Percentiles rank a stretch among this genome's conserved stretches.
phyloP scores from a whole-genome alignment of 2,888 invertebrate species.

The Epinotia demarniana region DNA sequence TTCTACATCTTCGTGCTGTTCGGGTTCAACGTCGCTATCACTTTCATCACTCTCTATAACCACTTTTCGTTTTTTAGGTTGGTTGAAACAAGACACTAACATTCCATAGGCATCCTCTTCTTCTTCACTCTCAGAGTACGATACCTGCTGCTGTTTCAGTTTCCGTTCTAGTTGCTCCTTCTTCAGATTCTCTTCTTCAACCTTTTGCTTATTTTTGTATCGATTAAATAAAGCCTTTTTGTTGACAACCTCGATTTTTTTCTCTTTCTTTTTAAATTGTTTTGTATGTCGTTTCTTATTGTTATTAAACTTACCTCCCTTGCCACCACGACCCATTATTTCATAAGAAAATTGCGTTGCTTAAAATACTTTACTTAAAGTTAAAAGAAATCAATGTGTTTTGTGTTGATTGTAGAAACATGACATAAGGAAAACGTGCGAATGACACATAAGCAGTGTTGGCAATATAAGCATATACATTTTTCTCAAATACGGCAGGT shows the following conservation, averaged over 20 bases:
- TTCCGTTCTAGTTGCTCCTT: constrained; percentile 71
- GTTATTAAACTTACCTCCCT: constrained; percentile 46
- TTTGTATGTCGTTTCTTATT: constrained; percentile 62
- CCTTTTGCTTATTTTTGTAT: constrained; percentile 77
- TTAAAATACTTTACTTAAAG: neutral
- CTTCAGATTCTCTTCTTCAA: constrained; percentile 77
- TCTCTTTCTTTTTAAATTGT: constrained; percentile 60
- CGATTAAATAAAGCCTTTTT: constrained; percentile 79
- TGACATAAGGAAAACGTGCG: constrained; percentile 33
- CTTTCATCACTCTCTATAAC: constrained; percentile 65
- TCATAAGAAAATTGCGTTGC: neutral
- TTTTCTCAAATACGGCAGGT: neutral
- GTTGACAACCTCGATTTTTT: constrained; percentile 64
- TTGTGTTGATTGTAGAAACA: neutral
- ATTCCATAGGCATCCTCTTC: constrained; percentile 80
- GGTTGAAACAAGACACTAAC: constrained; percentile 80
- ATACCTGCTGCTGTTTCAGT: constrained; percentile 64
- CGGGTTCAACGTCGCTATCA: constrained; percentile 50
- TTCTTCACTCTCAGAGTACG: constrained; percentile 81
- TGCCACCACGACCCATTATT: constrained; percentile 44
- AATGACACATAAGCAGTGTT: constrained; percentile 22
- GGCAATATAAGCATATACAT: neutral
- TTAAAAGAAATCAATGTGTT: neutral
- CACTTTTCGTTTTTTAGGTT: constrained; percentile 53
- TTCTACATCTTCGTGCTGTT: constrained; percentile 7